Evolutionary conservation across 2,888 invertebrate genomes (phyloP).

Genomic region (Melieria crassipennis): DNA sequence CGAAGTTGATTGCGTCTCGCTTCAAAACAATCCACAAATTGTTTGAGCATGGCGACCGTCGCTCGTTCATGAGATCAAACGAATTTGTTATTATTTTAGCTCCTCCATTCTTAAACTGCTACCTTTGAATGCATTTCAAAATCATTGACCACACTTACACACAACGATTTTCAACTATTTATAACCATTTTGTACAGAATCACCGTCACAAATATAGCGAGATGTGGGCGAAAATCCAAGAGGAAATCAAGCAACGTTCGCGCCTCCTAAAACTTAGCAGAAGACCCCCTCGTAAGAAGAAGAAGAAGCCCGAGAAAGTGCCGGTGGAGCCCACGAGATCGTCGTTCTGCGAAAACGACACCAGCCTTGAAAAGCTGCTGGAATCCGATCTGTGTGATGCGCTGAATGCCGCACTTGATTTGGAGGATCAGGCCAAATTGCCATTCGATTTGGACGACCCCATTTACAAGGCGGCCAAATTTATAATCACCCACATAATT

Average conservation of each 20-base stretch:
- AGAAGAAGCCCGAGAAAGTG: slow-evolving; percentile 7
- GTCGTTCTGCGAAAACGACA: slow-evolving; percentile 46
- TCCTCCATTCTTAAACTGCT: no score
- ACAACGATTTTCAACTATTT: background rate
- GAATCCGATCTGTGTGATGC: slow-evolving; percentile 58
- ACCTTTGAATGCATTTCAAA: no score
- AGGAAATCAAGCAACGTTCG: slow-evolving; percentile 39
- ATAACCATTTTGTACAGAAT: slow-evolving; percentile 21
- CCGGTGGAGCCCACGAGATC: slow-evolving; percentile 12
- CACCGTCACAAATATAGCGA: slow-evolving; percentile 38
- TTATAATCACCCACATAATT: slow-evolving; percentile 58
- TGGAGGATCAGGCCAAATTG: slow-evolving; percentile 47
- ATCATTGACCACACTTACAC: background rate
- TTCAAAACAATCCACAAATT: no score
- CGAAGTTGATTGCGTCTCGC: no score
- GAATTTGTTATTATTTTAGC: no score
- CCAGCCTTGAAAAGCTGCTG: slow-evolving; percentile 51
- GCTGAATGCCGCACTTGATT: slow-evolving; percentile 53
- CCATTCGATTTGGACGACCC: slow-evolving; percentile 53
- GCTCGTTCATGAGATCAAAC: no score
- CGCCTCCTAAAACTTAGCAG: slow-evolving; percentile 7
- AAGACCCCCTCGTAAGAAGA: slow-evolving; percentile 35
- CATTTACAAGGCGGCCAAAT: slow-evolving; percentile 61
- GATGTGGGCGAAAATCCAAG: slow-evolving; percentile 44
- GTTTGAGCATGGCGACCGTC: no score